Base-by-base conservation (phyloP, 2,888 invertebrate species). In the Epinotia brunnichana region DNA sequence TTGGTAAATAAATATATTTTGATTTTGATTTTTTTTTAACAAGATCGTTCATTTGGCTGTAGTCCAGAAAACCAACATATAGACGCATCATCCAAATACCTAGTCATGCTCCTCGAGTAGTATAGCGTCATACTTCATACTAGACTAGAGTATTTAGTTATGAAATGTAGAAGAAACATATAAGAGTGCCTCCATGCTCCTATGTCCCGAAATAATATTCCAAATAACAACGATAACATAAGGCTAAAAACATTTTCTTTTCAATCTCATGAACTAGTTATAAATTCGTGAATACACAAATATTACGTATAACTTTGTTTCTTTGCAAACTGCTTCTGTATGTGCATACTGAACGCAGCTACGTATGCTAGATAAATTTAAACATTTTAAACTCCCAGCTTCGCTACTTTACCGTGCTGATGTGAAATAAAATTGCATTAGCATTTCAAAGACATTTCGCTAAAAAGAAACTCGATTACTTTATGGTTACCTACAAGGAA, bases 351-450 rank as follows among this genome's bases (percentile, higher is more conserved):
- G 64, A 29, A 53, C 53, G 19, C 19, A 10, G 44, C 48, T 66
- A 41, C 66, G 24, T n/a, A n/a, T 53, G 60, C 41, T 54, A 60
- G 29, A 67, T 56, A 19, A 54, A 48, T 70, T 24, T 61, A 29
- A 39, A 51, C 19, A 60, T 64, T 59, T 70, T 29, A 70, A 66
- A 54, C 44, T 53, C 7, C 21, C 11, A 41, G 24, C 17, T 21
- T 59, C 41, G 17, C 35, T 24, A 29, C 29, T 57, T 19, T 54
- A 24, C 13, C 53, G 41, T 24, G 39, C 39, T 53, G 24, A n/a
- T 66, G 24, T 21, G 21, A 19, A 59, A 66, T 54, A 21, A 60
- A 70, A 70, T 59, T 60, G 19, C 64, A 70, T 70, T 70, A 63
- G 48, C 70, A 70, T 70, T 29, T 70, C 48, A 57, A 69, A 56